Evolutionary conservation across 2,888 invertebrate genomes (phyloP).

Genomic region (Euzetes globulus): DNA sequence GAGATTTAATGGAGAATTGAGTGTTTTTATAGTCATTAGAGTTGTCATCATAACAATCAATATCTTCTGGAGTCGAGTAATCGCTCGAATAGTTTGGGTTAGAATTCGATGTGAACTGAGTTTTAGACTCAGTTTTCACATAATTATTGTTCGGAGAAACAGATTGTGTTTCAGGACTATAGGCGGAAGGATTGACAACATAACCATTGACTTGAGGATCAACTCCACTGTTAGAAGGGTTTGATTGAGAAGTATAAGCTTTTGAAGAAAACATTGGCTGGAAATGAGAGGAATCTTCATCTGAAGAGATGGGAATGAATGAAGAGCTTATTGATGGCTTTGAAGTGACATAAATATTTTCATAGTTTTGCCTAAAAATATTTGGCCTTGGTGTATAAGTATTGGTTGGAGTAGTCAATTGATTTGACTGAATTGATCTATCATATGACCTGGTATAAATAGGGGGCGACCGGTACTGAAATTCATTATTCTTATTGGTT

Average conservation of each 20-base stretch:
- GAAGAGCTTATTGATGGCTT: neutral
- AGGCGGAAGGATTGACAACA: neutral
- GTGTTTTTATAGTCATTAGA: neutral
- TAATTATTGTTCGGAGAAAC: neutral
- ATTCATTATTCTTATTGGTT: neutral
- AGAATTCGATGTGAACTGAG: neutral
- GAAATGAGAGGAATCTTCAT: neutral
- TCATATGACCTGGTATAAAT: neutral
- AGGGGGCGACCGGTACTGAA: neutral
- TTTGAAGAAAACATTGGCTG: neutral
- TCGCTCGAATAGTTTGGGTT: neutral
- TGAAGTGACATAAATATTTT: neutral
- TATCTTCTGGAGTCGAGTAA: neutral
- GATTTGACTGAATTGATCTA: neutral
- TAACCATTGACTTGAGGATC: neutral
- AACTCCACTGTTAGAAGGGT: neutral
- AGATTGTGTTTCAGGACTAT: neutral
- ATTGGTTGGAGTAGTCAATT: neutral
- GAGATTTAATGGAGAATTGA: neutral
- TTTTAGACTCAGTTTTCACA: neutral
- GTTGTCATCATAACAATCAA: conserved; percentile 3
- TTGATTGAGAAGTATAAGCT: neutral
- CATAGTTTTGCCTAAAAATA: neutral
- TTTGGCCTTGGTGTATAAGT: neutral
- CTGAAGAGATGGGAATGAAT: neutral